Evolutionary conservation across 2,113 vertebrate genomes (phyloP), one percentile per base, ranked within the genome.

Genomic region (Merops nubicus): DNA sequence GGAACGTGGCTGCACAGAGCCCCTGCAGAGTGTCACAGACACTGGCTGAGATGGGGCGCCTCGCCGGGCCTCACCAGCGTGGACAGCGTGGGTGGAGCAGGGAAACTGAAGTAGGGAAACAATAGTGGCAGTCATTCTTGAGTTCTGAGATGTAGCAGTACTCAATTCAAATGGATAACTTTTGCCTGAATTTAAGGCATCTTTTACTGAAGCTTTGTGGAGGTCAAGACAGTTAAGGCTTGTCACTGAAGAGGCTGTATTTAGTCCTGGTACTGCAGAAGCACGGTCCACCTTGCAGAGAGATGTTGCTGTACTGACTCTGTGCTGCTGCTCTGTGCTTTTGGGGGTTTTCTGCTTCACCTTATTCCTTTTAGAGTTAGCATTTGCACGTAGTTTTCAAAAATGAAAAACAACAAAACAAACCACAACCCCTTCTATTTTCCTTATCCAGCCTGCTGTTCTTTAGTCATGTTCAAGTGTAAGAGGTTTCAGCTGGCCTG

Each of bases 11-110:
- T 67, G 40, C 38, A 29, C 45, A 22, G 36, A n/a, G n/a, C n/a
- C n/a, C n/a, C n/a, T n/a, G n/a, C n/a, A n/a, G n/a, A n/a, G n/a
- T n/a, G n/a, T n/a, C n/a, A n/a, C n/a, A n/a, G n/a, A n/a, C n/a
- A n/a, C n/a, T n/a, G n/a, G n/a, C n/a, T n/a, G n/a, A n/a, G n/a
- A n/a, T n/a, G n/a, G n/a, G n/a, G n/a, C n/a, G n/a, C 51, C 13
- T 67, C 20, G 4, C 20, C 8, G 4, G 48, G 38, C 17, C 23
- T 63, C 18, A 11, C 22, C 0, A 0, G 15, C 8, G 17, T 15
- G 51, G 20, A n/a, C 7, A 4, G 6, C 12, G 11, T 28, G 45
- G 15, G 1, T 34, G 23, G 20, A 34, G 31, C 75, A 25, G 38
- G 28, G 62, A 81, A 57, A 5, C 43, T 42, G 28, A 31, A 59